These are phyloP conservation scores for Diacarnus erythraeanus DNA, from an alignment of 37 sponge, comb jelly and placozoan species.

Conservation along the genomic window DNA sequence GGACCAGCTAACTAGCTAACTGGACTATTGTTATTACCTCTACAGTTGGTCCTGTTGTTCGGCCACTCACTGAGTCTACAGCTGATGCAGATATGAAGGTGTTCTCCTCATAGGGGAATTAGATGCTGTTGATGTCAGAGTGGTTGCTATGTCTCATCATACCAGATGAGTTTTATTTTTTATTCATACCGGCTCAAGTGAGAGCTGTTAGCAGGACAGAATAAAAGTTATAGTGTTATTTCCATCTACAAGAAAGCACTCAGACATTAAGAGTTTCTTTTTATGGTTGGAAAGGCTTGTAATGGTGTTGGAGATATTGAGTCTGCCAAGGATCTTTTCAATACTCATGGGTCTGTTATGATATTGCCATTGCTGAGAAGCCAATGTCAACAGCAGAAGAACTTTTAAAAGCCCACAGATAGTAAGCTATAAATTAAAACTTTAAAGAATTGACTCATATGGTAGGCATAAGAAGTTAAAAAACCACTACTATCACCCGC, in stretches of 20 bases:
- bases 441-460: no score
- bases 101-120: no score
- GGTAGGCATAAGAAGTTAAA: no score
- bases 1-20: no score
- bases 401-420: slow-evolving; percentile 3
- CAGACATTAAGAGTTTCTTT: slow-evolving; percentile 28
- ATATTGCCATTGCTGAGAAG: slow-evolving; percentile 2
- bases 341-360: slow-evolving; percentile 8
- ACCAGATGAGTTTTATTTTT: slow-evolving; percentile 38
- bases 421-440: no score
- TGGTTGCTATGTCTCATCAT: no score
- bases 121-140: no score
- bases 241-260: slow-evolving; percentile 18
- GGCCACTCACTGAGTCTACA: no score
- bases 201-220: slow-evolving; percentile 55
- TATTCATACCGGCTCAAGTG: slow-evolving; percentile 40
- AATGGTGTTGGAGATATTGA: slow-evolving; percentile 5
- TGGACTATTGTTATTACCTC: no score
- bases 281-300: slow-evolving; percentile 30
- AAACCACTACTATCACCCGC: no score
- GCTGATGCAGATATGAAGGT: no score
- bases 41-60: no score
- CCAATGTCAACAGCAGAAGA: neutral
- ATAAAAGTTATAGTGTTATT: slow-evolving; percentile 36
- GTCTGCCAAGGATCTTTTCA: slow-evolving; percentile 27